Evolutionary conservation across 2,113 vertebrate species (phyloP).

Genomic region (Nothoprocta pentlandii): DNA sequence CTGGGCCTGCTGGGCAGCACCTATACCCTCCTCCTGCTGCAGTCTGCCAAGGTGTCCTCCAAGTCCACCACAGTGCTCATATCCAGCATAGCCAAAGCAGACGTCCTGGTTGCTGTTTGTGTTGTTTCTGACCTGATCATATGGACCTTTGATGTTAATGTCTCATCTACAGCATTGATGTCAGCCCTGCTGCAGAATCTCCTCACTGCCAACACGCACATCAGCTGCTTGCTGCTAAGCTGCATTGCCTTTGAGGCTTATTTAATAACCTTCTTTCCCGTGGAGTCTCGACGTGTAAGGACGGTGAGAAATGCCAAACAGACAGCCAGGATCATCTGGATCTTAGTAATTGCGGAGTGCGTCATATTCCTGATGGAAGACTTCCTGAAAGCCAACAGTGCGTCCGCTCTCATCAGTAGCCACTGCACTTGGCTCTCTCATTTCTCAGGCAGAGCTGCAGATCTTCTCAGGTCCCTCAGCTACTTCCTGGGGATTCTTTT

Average conservation of each 20-base stretch:
- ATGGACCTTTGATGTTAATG: not conserved
- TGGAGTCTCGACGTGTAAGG: constrained; percentile 70
- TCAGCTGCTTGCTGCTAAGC: constrained; percentile 80
- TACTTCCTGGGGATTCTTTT: constrained; percentile 68
- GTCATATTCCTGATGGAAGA: constrained; percentile 43
- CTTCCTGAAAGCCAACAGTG: not conserved
- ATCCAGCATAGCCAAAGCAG: constrained; percentile 77
- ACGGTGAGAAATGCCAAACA: constrained; percentile 72
- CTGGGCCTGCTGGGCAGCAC: constrained; percentile 78
- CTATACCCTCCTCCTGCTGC: constrained; percentile 64
- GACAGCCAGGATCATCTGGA: constrained; percentile 67
- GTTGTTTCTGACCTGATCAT: not conserved
- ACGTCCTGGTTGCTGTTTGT: constrained; percentile 54
- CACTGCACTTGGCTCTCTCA: not conserved
- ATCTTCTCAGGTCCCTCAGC: constrained; percentile 56
- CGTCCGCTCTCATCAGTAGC: not conserved
- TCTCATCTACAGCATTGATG: not conserved
- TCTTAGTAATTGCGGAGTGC: constrained; percentile 65
- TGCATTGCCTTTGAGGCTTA: constrained; percentile 81
- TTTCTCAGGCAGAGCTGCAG: not conserved
- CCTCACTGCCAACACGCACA: constrained; percentile 73
- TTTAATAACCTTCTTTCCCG: constrained; percentile 78
- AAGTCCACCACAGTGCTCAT: constrained; percentile 83
- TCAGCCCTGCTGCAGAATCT: constrained; percentile 60
- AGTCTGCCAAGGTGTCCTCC: constrained; percentile 78